Base-by-base conservation (phyloP, 2,113 vertebrate species). In the Colius striatus region DNA sequence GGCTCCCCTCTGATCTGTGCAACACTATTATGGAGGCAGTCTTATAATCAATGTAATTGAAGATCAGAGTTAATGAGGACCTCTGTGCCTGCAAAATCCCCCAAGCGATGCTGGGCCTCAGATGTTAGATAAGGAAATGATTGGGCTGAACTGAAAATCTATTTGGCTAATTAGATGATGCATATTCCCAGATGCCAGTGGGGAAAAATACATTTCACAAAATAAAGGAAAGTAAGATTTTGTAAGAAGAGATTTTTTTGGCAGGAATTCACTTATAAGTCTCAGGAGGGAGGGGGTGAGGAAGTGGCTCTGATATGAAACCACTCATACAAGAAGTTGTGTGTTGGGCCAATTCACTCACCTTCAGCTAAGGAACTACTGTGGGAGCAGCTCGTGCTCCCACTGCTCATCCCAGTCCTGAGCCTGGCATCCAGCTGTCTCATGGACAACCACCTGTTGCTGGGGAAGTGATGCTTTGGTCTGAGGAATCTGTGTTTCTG, bases 51-150 rank as follows among this genome's bases (percentile, higher is more conserved):
- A 94, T 97, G 97, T 98, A 98, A 98, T 98, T 98, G 98, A 95
- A 98, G 97, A 98, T 98, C 97, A 98, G 97, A 97, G 96, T 97
- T 98, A 98, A 98, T 98, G 98, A 98, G 97, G 97, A 98, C 97
- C 97, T 98, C 95, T 51, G 93, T 67, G 96, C 92, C 96, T 71
- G 16, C 57, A 91, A 55, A 91, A 97, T 97, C 97, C 97, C 97
- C 94, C 89, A 91, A 97, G 97, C 84, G 61, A 94, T 57, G 71
- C 96, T 48, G 70, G 96, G 96, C 95, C 97, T 98, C 97, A 97
- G 97, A 98, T 97, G 94, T 95, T 97, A 98, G 98, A 98, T 98
- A 98, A 98, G 95, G 95, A 97, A 98, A 98, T 97, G 97, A 98
- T 98, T 98, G 98, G 97, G 95, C 97, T 97, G 97, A 98, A 98